Percentiles rank a stretch among this genome's conserved stretches.
phyloP scores from a whole-genome alignment of 2,113 vertebrate genomes.

The Thamnaconus septentrionalis region DNA sequence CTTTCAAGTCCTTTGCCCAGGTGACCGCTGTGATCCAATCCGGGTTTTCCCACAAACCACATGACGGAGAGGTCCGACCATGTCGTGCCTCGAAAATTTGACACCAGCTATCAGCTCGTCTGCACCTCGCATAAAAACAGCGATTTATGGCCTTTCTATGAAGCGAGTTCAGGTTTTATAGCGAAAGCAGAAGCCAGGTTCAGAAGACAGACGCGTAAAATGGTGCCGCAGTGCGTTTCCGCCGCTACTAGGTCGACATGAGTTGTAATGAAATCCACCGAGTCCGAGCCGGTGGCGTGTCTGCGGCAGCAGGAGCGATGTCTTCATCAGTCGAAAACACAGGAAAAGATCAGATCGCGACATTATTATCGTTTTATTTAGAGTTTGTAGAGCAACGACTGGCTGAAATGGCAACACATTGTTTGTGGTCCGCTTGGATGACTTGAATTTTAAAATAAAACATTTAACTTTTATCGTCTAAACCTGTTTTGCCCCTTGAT shows the following conservation, averaged over 20 bases:
- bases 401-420: too few species aligned
- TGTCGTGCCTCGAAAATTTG: not conserved
- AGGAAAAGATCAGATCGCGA: not conserved
- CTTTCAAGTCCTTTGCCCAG: slow-evolving; percentile 57
- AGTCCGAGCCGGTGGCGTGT: not conserved
- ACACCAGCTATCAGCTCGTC: not conserved
- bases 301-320: not conserved
- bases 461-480: too few species aligned
- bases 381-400: too few species aligned
- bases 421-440: too few species aligned
- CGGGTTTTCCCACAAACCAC: slow-evolving; percentile 77
- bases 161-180: too few species aligned
- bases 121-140: too few species aligned
- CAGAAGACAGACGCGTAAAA: not conserved
- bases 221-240: not conserved
- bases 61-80: slow-evolving; percentile 51
- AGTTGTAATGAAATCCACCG: too few species aligned
- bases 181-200: too few species aligned
- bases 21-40: slow-evolving; percentile 76
- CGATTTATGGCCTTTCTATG: slow-evolving; percentile 1
- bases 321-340: not conserved
- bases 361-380: too few species aligned
- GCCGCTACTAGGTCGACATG: too few species aligned
- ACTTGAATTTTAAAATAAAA: too few species aligned
- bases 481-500: too few species aligned